Conservation (phyloP, 1,140 invertebrate species). For the Trypoxylus dichotomus region DNA sequence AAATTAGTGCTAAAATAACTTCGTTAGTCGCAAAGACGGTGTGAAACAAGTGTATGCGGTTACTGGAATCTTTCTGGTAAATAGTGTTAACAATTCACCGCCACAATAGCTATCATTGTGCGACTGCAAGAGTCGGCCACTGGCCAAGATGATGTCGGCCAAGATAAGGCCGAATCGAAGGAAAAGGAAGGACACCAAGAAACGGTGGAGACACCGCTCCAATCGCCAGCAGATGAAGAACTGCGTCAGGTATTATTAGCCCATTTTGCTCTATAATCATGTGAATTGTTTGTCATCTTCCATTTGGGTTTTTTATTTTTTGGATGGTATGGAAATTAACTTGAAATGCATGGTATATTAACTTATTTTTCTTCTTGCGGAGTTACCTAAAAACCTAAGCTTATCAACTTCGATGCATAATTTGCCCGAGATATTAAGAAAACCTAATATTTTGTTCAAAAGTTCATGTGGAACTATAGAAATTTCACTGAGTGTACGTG, state of each 20-base stretch:
- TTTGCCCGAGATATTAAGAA: too few relatives aligned
- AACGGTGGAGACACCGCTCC: slow-evolving; percentile 50
- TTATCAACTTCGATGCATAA: too few relatives aligned
- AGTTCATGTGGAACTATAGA: too few relatives aligned
- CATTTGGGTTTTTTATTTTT: too few relatives aligned
- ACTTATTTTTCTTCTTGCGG: too few relatives aligned
- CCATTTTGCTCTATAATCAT: too few relatives aligned
- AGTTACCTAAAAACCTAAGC: too few relatives aligned
- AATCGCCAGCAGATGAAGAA: slow-evolving; percentile 47
- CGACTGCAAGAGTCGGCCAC: slow-evolving; percentile 47
- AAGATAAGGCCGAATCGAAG: slow-evolving; percentile 46
- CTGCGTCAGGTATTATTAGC: background rate
- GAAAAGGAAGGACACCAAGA: slow-evolving; percentile 52
- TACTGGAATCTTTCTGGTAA: background rate
- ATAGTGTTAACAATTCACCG: background rate
- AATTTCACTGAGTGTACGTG: too few relatives aligned
- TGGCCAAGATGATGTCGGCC: slow-evolving; percentile 44
- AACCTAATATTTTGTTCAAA: too few relatives aligned
- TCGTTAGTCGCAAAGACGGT: background rate
- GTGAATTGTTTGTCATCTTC: too few relatives aligned
- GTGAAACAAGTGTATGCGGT: background rate
- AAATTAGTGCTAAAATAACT: background rate
- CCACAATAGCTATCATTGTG: slow-evolving; percentile 52
- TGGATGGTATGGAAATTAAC: too few relatives aligned
- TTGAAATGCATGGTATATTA: too few relatives aligned